Evolutionary conservation across 2,888 invertebrate species (phyloP), one percentile per base, ranked within the genome.

Genomic region (Dicranocentrus wangi): DNA sequence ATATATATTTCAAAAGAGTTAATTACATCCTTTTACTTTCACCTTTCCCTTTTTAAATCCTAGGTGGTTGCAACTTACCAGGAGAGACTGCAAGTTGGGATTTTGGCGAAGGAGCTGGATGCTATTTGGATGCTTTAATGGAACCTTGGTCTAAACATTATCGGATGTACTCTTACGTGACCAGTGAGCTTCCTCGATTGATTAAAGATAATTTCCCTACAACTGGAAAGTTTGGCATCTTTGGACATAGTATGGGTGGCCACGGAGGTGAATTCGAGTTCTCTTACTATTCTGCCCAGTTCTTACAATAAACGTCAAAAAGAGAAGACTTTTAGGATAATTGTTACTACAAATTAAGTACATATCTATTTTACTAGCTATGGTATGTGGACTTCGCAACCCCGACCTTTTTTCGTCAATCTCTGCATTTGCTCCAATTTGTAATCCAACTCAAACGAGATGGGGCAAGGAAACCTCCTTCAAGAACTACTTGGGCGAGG

Each of bases 71-170:
- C 13, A 94, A 95, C 87, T 92, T 99, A 78, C 93, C 94, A 17
- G 98, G 97, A 0, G 96, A 99, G 89, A 94, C 95, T 88, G 97
- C 96, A 42, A 91, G 39, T 92, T 98, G 94, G 92, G 98, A 98
- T 89, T 97, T 99, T 90, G 99, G 99, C 28, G 93, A 93, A 10
- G 95, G 95, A 5, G 99, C 99, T 82, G 97, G 98, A 0, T 98
- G 98, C 89, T 99, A 99, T 89, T 90, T 99, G 1, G 94, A 99
- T 90, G 97, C 99, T 3, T 93, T 93, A 0, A 91, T 93, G 87
- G 93, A 93, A 17, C 96, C 96, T 17, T 99, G 98, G 98, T 93
- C 93, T 43, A 92, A 91, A 27, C 92, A 99, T 90, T 99, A 98
- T 88, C 92, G 93, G 87, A 99, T 99, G 99, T 98, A 93, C 87